Evolutionary conservation across 2,113 vertebrate genomes (phyloP), one percentile per base, ranked within the genome.

Genomic region (Lasiurus borealis): DNA sequence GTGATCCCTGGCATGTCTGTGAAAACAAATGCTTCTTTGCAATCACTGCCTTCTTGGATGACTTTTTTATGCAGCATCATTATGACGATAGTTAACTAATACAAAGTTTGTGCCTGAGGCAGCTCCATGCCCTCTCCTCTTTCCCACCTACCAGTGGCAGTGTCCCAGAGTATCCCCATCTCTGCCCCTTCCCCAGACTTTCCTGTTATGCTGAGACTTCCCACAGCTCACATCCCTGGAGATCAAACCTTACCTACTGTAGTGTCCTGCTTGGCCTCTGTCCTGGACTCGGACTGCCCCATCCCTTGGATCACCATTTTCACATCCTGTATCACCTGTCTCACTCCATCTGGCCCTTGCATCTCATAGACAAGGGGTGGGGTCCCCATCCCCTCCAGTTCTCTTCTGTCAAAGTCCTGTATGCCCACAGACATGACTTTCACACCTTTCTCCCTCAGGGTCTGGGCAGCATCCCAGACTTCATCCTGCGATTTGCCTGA

Each of bases 401-500:
- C 98, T 0, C 14, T 3, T 25, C 57, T 21, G 0, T 98, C 78
- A 1, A 97, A 96, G 34, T 96, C 88, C 40, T 96, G 98, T 0
- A 98, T 3, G 18, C 97, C 98, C 82, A 99, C 48, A 3, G 97
- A 96, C 31, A 99, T 57, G 78, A 99, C 82, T 2, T 97, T 98
- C 4, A 99, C 78, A 0, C 98, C 98, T 3, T 96, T 89, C 4
- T 96, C 66, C 91, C 98, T 98, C 54, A 99, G 82, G 13, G 57
- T 78, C 71, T 98, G 97, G 0, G 98, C 90, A 5, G 90, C 87
- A n/a, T 85, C 97, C 14, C 21, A 44, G 7, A 98, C 50, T 0
- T 71, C 11, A 89, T 99, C 98, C 19, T 96, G 88, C 0, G 99
- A 99, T 75, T 98, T 89, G 40, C 98, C 98, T 2, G 98, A 98